These are phyloP conservation scores for Tipula confusa DNA, from an alignment of 2,888 invertebrate genomes.

Conservation along the genomic window DNA sequence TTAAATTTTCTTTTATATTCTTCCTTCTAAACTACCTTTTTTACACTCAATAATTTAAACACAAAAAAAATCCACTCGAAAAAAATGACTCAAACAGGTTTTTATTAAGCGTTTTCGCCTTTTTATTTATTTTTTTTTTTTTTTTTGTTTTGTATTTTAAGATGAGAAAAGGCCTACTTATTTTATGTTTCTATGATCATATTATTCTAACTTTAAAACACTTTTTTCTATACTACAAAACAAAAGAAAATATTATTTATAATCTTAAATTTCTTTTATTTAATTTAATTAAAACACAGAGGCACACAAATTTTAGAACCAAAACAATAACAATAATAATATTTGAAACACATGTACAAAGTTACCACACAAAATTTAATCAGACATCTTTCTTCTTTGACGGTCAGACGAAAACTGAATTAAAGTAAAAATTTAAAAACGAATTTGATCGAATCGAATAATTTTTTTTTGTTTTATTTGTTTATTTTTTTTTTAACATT, in stretches of 20 bases:
- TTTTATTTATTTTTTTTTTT: background rate
- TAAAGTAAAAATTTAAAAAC: no score
- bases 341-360: background rate
- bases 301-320: background rate
- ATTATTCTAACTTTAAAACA: background rate
- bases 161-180: background rate
- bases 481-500: background rate
- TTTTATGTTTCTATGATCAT: background rate
- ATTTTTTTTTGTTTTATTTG: background rate
- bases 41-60: background rate
- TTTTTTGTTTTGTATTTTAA: background rate
- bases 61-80: background rate
- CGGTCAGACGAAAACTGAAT: slow-evolving; percentile 29
- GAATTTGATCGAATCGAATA: slow-evolving; percentile 3
- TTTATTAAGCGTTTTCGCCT: background rate
- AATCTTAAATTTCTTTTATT: background rate
- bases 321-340: slow-evolving; percentile 3
- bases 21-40: slow-evolving; percentile 13
- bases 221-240: background rate
- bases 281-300: no score
- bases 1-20: background rate
- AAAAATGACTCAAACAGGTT: background rate
- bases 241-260: background rate
- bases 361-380: background rate
- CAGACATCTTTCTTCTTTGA: slow-evolving; percentile 17